Evolutionary conservation across 2,888 invertebrate genomes (phyloP).

Genomic region (Furcula furcula): DNA sequence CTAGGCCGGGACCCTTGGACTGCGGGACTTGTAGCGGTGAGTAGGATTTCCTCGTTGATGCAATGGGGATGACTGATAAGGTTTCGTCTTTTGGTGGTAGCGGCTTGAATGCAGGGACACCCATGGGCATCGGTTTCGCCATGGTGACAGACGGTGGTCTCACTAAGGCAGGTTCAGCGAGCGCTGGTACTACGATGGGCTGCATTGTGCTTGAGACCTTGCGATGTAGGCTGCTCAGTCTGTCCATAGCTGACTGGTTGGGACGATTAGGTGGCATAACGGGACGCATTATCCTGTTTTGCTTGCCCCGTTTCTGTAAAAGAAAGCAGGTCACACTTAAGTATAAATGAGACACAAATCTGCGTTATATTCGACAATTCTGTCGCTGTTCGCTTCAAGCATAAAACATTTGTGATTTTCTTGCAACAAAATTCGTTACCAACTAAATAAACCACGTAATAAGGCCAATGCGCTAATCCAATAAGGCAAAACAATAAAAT

Average conservation of each 20-base stretch:
- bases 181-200: constrained; percentile 59
- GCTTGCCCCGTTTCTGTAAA: constrained; percentile 76
- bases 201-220: constrained; percentile 60
- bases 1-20: constrained; percentile 60
- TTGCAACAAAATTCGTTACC: too few relatives aligned
- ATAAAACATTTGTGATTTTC: too few relatives aligned
- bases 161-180: constrained; percentile 41
- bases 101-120: constrained; percentile 90
- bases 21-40: constrained; percentile 62
- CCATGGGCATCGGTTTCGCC: constrained; percentile 80
- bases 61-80: constrained; percentile 75
- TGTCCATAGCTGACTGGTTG: constrained; percentile 66
- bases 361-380: too few relatives aligned
- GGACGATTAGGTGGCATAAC: constrained; percentile 52
- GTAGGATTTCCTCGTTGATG: constrained; percentile 56
- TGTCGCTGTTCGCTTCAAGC: too few relatives aligned
- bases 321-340: too few relatives aligned
- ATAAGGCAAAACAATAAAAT: neutral
- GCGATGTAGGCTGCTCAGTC: constrained; percentile 56
- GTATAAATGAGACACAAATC: too few relatives aligned
- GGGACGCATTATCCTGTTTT: constrained; percentile 73
- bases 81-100: constrained; percentile 85
- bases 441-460: too few relatives aligned
- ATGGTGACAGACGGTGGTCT: constrained; percentile 61
- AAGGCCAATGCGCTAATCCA: neutral